phyloP scores from a whole-genome alignment of 92 coral and sea anemone species.

The Phymanthus crucifer region DNA sequence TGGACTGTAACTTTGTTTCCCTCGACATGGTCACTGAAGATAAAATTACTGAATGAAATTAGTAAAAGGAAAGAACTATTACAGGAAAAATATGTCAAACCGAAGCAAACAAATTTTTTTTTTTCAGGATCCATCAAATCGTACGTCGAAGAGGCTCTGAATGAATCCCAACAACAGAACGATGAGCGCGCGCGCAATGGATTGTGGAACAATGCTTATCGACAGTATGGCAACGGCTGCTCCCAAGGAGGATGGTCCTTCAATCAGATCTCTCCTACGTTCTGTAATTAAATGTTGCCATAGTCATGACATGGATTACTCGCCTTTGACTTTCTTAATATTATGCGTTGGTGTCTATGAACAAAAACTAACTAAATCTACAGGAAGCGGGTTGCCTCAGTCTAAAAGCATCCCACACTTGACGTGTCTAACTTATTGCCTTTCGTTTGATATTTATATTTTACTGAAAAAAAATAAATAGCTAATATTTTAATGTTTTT shows the following conservation, averaged over 20 bases:
- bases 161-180: conserved; percentile 16
- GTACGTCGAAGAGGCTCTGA: conserved; percentile 8
- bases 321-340: background rate
- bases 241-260: conserved; percentile 22
- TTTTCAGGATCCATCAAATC: conserved; percentile 11
- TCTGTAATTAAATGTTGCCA: conserved; percentile 17
- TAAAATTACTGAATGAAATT: background rate
- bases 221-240: conserved; percentile 27
- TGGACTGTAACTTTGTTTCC: no score
- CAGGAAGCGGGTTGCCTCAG: no score
- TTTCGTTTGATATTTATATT: background rate
- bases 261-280: conserved; percentile 17
- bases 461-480: background rate
- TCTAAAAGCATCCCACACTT: no score
- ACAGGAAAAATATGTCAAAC: background rate
- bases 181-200: conserved; percentile 30
- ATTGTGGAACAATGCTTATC: background rate
- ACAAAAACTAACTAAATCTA: no score
- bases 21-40: no score
- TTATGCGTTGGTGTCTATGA: background rate
- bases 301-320: background rate
- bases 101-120: background rate
- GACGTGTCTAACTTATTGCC: no score
- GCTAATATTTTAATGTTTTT: background rate
- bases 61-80: no score